A percentile compares a stretch with the other conserved stretches of the same genome.
phyloP scores from a whole-genome alignment of 2,888 invertebrate genomes.

The Pandemis cinnamomeana region DNA sequence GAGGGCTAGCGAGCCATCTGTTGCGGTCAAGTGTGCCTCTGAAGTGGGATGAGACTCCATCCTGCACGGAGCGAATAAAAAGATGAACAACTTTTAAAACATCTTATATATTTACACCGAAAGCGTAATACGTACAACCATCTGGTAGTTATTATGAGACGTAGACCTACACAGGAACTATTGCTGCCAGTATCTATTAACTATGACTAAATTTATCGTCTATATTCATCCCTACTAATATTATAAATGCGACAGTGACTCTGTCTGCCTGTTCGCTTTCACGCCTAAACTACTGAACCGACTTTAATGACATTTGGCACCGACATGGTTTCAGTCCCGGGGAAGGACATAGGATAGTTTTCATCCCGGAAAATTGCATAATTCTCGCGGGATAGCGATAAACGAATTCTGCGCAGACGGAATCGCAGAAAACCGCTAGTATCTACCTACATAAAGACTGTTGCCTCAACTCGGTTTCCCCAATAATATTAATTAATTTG shows the following conservation, averaged over 20 bases:
- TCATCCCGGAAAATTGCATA: too few species aligned
- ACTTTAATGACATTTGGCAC: too few species aligned
- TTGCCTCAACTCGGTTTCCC: not conserved
- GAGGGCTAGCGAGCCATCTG: conserved; percentile 69
- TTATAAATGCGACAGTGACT: too few species aligned
- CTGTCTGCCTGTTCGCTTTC: too few species aligned
- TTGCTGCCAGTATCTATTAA: not conserved
- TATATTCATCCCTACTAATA: not conserved
- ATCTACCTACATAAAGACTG: not conserved
- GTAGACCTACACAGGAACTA: not conserved
- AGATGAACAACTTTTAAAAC: conserved; percentile 50
- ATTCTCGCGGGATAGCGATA: too few species aligned
- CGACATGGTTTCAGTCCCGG: too few species aligned
- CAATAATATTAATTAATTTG: not conserved
- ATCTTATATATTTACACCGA: conserved; percentile 10
- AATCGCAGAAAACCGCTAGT: too few species aligned
- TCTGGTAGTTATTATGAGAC: not conserved
- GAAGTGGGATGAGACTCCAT: conserved; percentile 66
- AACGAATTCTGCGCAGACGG: too few species aligned
- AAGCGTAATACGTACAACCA: not conserved
- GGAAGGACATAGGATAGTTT: too few species aligned
- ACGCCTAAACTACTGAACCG: too few species aligned
- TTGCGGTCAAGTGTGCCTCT: conserved; percentile 73
- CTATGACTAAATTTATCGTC: not conserved
- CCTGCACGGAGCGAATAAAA: conserved; percentile 69